Evolutionary conservation across 2,113 vertebrate species (phyloP).

Genomic region (Erpornis zantholeuca): DNA sequence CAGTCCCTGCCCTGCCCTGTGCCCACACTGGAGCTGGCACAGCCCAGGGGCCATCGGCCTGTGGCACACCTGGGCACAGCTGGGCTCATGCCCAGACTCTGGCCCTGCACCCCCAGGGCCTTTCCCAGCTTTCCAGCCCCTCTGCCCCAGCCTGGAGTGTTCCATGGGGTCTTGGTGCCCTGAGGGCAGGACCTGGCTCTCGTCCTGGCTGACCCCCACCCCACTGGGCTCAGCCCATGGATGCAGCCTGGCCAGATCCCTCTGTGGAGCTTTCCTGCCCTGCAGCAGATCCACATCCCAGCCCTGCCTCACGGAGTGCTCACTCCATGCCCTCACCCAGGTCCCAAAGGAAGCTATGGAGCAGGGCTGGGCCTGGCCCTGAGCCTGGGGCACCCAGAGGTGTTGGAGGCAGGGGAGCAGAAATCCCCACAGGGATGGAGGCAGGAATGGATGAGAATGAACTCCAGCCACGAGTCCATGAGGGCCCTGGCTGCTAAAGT

Average conservation of each 20-base stretch:
- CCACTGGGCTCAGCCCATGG: background rate
- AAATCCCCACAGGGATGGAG: background rate
- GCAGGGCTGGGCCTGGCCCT: background rate
- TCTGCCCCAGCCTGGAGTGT: background rate
- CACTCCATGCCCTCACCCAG: background rate
- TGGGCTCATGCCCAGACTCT: background rate
- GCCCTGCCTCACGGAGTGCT: background rate
- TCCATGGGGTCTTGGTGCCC: background rate
- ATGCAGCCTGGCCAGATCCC: background rate
- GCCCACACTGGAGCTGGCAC: background rate
- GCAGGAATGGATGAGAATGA: background rate
- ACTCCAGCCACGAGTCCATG: background rate
- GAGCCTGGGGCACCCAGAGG: background rate
- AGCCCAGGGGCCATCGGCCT: background rate
- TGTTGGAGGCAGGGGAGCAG: background rate
- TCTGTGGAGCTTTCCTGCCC: too few relatives aligned
- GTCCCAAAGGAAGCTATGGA: rapidly evolving
- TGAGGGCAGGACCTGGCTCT: background rate
- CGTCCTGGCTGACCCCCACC: background rate
- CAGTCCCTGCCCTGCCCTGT: background rate
- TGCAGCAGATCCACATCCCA: background rate
- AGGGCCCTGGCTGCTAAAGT: rapidly evolving
- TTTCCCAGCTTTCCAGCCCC: background rate
- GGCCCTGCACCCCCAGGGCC: background rate
- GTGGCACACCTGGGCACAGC: background rate